Percentiles rank a stretch among this genome's conserved stretches.
Evolutionary conservation across 2,113 vertebrate genomes (phyloP).

Genomic region (Syngnathus typhle): DNA sequence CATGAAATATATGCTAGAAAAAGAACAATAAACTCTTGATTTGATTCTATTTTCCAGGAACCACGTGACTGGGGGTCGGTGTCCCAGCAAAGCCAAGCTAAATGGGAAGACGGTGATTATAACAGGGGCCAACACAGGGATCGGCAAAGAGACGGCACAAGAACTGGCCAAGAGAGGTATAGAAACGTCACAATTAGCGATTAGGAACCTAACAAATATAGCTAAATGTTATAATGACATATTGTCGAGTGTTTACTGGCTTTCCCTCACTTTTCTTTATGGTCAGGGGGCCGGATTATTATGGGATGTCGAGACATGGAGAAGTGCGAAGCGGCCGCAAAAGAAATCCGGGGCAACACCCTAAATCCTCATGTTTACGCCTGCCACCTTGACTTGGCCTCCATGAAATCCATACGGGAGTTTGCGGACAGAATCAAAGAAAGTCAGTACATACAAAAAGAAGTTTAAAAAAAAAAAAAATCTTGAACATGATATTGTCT

Average conservation of each 20-base stretch:
- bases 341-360: conserved; percentile 75
- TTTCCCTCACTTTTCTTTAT: not conserved
- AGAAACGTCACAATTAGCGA: not conserved
- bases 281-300: conserved; percentile 77
- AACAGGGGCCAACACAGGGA: conserved; percentile 82
- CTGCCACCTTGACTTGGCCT: conserved; percentile 73
- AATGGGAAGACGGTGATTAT: conserved; percentile 79
- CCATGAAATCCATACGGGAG: conserved; percentile 72
- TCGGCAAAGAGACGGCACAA: conserved; percentile 76
- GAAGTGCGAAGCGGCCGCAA: conserved; percentile 77
- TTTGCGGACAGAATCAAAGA: conserved; percentile 68
- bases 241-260: not conserved
- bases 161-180: conserved; percentile 75
- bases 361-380: conserved; percentile 74
- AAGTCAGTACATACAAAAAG: conserved; percentile 49
- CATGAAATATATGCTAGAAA: not conserved
- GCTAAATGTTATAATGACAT: too few relatives aligned
- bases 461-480: not conserved
- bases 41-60: conserved; percentile 56
- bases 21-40: not conserved
- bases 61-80: conserved; percentile 71
- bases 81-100: conserved; percentile 75
- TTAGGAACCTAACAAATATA: too few relatives aligned
- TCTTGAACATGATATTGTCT: not conserved
- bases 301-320: conserved; percentile 82